These are phyloP conservation scores for Perizoma flavofasciatum DNA, from an alignment of 2,888 invertebrate species.

Conservation along the genomic window DNA sequence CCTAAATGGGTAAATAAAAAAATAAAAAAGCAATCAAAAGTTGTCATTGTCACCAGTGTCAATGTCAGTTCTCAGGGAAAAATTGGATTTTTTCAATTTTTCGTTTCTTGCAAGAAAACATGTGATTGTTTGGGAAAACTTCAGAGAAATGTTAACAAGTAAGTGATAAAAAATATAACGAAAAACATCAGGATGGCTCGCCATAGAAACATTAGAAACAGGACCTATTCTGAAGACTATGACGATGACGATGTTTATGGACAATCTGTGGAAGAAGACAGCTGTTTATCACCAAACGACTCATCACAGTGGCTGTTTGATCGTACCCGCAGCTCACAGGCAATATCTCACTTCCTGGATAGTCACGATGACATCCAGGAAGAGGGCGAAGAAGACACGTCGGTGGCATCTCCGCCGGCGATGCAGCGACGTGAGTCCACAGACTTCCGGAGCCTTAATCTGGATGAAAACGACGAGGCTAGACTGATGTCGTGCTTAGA, in stretches of 20 bases:
- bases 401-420: conserved; percentile 47
- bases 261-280: conserved; percentile 97
- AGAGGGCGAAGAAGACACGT: conserved; percentile 79
- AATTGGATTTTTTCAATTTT: too few species aligned
- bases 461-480: conserved; percentile 88
- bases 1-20: too few species aligned
- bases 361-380: conserved; percentile 90
- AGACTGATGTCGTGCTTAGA: conserved; percentile 93
- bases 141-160: conserved; percentile 21
- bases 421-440: conserved; percentile 73
- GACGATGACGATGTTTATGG: conserved; percentile 97
- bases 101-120: conserved; percentile 40
- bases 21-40: too few species aligned
- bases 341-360: conserved; percentile 90
- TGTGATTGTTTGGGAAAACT: conserved; percentile 37
- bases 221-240: conserved; percentile 95
- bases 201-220: conserved; percentile 92
- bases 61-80: too few species aligned
- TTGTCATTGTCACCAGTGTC: too few species aligned
- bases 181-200: conserved; percentile 87
- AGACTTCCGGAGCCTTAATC: conserved; percentile 74
- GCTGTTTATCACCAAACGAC: conserved; percentile 95
- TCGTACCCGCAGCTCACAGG: conserved; percentile 88
- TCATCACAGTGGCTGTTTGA: conserved; percentile 93
- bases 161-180: conserved; percentile 11